These are phyloP conservation scores for Girardia tigrina DNA, from an alignment of 2,888 invertebrate genomes.

Conservation along the genomic window DNA sequence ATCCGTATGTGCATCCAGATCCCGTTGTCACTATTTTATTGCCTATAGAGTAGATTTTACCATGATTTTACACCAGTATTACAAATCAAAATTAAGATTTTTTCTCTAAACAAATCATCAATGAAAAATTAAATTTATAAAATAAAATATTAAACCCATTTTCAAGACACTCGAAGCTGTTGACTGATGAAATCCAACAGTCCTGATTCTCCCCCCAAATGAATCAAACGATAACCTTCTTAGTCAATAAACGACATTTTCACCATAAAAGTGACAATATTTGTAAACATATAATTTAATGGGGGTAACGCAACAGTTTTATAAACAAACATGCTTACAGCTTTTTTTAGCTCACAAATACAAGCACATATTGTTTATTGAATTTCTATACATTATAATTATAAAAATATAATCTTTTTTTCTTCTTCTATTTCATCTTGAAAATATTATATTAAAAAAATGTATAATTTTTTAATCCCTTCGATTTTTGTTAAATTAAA, in stretches of 20 bases:
- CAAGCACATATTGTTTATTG: neutral
- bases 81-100: conserved; percentile 17
- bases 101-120: conserved; percentile 23
- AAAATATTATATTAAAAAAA: too few relatives aligned
- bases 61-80: conserved; percentile 20
- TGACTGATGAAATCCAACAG: neutral
- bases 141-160: conserved; percentile 8
- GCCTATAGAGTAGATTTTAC: conserved; percentile 15
- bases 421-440: too few relatives aligned
- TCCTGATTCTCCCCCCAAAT: neutral
- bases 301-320: neutral
- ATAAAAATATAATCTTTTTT: too few relatives aligned
- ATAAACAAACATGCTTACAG: conserved; percentile 6
- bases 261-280: conserved; percentile 23
- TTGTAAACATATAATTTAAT: conserved; percentile 23
- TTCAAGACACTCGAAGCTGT: conserved; percentile 9
- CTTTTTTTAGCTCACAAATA: neutral
- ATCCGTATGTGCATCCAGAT: conserved; percentile 8
- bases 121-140: conserved; percentile 7
- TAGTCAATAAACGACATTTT: conserved; percentile 17
- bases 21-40: conserved; percentile 23
- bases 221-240: conserved; percentile 20
- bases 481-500: too few relatives aligned
- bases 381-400: too few relatives aligned
- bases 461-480: too few relatives aligned